phyloP scores from a whole-genome alignment of 2,888 invertebrate species.

The Junonia oenone region DNA sequence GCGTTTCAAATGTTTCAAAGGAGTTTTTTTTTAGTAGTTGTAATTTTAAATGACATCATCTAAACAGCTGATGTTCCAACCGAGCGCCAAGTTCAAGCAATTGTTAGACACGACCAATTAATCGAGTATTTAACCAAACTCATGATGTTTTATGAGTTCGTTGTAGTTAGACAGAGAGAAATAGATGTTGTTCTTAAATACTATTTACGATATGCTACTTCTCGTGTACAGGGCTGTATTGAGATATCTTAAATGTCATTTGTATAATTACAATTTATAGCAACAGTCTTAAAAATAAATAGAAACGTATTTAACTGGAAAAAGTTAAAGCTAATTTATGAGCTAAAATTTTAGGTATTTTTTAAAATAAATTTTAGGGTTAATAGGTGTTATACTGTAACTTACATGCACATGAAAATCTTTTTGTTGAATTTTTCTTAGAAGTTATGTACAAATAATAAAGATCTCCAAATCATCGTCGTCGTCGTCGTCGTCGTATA shows the following conservation, averaged over 20 bases:
- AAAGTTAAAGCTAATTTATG: too few relatives aligned
- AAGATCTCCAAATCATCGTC: too few relatives aligned
- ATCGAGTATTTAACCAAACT: conserved; percentile 17
- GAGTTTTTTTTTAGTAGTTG: too few relatives aligned
- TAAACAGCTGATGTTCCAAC: conserved; percentile 5
- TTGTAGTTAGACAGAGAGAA: conserved; percentile 14
- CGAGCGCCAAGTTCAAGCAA: conserved; percentile 5
- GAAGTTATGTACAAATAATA: too few relatives aligned
- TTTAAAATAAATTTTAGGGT: too few relatives aligned
- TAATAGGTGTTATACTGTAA: too few relatives aligned
- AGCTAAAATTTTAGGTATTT: too few relatives aligned
- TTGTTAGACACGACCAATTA: conserved; percentile 22
- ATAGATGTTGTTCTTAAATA: conserved; percentile 4
- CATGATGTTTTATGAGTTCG: conserved; percentile 12
- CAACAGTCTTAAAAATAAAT: not conserved
- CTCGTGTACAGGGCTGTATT: not conserved
- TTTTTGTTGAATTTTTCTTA: too few relatives aligned
- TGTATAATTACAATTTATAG: not conserved
- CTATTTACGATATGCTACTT: not conserved
- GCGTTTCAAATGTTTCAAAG: too few relatives aligned
- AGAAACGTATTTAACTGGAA: too few relatives aligned
- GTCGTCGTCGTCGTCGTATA: too few relatives aligned
- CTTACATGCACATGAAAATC: too few relatives aligned
- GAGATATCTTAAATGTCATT: not conserved
- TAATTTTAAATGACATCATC: conserved; percentile 15